Percentiles rank a stretch among this genome's conserved stretches.
These are phyloP conservation scores for Cyrtonyx montezumae DNA, from an alignment of 2,113 vertebrate genomes.

Conservation along the genomic window DNA sequence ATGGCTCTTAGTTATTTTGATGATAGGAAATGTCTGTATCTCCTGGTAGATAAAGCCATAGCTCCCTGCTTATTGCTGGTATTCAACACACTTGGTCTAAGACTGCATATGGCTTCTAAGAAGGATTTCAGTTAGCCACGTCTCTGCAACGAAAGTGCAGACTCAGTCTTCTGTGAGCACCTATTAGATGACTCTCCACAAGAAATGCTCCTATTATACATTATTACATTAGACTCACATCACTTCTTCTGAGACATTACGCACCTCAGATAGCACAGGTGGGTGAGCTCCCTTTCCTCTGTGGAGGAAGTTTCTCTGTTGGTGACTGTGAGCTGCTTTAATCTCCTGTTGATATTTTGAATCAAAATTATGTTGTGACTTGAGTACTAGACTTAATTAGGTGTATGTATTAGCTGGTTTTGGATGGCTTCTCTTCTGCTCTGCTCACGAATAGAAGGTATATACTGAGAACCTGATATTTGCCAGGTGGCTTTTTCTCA, in stretches of 20 bases:
- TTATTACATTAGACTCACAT: background rate
- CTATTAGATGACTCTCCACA: background rate
- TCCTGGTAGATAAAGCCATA: background rate
- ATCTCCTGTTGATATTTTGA: background rate
- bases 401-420: background rate
- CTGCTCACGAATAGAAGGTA: background rate
- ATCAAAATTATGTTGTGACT: background rate
- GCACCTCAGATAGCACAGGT: background rate
- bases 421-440: background rate
- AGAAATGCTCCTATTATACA: background rate
- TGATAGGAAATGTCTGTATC: background rate
- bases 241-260: background rate
- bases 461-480: background rate
- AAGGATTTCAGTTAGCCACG: background rate
- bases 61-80: background rate
- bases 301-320: background rate
- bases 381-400: background rate
- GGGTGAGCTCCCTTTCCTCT: background rate
- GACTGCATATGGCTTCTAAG: background rate
- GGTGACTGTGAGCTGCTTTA: background rate
- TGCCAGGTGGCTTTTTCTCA: background rate
- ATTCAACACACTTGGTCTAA: background rate
- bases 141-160: background rate
- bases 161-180: background rate
- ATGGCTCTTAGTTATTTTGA: background rate